Evolutionary conservation across 2,888 invertebrate genomes (phyloP).

Genomic region (Pyrochroa serraticornis): DNA sequence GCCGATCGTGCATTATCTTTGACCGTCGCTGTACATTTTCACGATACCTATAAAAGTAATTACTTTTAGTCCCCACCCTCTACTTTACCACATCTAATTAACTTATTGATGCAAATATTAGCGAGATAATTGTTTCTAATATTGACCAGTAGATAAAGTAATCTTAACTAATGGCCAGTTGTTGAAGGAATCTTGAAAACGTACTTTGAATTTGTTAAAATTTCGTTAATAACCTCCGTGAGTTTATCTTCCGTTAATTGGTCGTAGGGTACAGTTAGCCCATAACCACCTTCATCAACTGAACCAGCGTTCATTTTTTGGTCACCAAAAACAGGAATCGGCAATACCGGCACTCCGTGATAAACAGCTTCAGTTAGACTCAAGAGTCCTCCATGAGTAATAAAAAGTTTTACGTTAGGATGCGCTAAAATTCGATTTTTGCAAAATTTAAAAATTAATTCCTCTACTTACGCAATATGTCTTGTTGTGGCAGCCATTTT

Average conservation of each 20-base stretch:
- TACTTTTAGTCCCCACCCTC: too few relatives aligned
- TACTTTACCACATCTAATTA: too few relatives aligned
- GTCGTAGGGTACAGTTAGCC: constrained; percentile 5
- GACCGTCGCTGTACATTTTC: constrained; percentile 4
- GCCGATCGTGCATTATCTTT: constrained; percentile 3
- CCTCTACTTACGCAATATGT: constrained; percentile 40
- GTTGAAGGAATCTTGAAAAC: not conserved
- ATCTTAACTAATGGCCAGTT: too few relatives aligned
- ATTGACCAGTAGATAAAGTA: too few relatives aligned
- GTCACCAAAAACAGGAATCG: constrained; percentile 28
- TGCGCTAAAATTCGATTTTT: constrained; percentile 8
- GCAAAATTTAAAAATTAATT: not conserved
- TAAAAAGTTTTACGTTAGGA: constrained; percentile 25
- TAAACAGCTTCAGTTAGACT: constrained; percentile 29
- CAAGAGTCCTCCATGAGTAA: constrained; percentile 24
- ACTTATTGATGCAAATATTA: too few relatives aligned
- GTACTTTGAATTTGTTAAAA: constrained; percentile 30
- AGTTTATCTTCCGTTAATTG: constrained; percentile 13
- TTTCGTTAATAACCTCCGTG: constrained; percentile 12
- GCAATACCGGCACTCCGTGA: constrained; percentile 30
- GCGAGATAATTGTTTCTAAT: too few relatives aligned
- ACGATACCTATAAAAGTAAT: constrained; percentile 8
- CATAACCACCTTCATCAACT: constrained; percentile 7
- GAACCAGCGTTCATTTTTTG: constrained; percentile 12
- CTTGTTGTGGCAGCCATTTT: constrained; percentile 50